Evolutionary conservation across 2,113 vertebrate species (phyloP), one percentile per base, ranked within the genome.

Genomic region (Pollachius pollachius): DNA sequence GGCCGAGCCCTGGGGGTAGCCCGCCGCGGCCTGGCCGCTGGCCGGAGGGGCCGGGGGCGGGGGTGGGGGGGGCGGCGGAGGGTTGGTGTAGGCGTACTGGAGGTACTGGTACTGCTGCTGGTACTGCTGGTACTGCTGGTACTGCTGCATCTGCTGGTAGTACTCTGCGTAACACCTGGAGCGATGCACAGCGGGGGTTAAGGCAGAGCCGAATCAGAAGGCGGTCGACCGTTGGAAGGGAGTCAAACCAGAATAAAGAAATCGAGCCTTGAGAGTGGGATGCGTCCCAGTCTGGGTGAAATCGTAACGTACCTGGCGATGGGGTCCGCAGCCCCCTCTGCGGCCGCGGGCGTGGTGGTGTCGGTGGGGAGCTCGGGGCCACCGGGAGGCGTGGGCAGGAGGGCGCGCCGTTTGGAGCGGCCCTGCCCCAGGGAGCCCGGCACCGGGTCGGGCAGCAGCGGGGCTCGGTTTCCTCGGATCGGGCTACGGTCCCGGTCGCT

Each of bases 61-160:
- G 6, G 88, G 88, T 0, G 88, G 89, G 0, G 87, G 86, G 0
- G 90, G 90, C 0, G 86, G 87, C 1, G 88, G 90, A 30, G 89
- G 89, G 67, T 90, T 90, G 81, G 82, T 90, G 81, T 92, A 90
- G 59, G 86, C 88, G 75, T 93, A 92, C 75, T 90, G 90, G 64
- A 92, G 89, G 85, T 93, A 92, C 58, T 93, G 92, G 68, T 92
- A 91, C 85, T 93, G 91, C 61, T 91, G 90, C 52, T 91, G 90
- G 76, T 93, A 93, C 65, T 92, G 92, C 13, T 92, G 92, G 77
- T 92, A 93, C 63, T 93, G 91, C 52, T 93, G 92, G 77, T 92
- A 93, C 48, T 93, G 91, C 62, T 93, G 91, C 88, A 91, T 89
- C 83, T 93, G 92, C 72, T 93, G 92, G 78, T 91, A 91, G 85